These are phyloP conservation scores for Cryptops parisi DNA, from an alignment of 2,888 invertebrate genomes.

Conservation along the genomic window DNA sequence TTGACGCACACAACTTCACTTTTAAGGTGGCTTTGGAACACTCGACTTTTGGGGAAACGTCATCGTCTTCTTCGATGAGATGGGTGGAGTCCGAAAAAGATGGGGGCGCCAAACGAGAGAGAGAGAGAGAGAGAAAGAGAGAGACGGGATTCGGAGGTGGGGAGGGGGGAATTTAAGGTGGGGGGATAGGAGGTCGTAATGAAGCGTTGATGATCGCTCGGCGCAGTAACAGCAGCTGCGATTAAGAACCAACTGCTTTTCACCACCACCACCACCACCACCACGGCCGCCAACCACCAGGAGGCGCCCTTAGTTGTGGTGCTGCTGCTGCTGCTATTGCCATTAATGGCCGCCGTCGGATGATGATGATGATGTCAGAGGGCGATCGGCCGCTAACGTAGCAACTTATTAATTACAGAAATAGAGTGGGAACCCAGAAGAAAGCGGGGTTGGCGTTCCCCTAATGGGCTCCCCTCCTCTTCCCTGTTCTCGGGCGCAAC, in stretches of 20 bases:
- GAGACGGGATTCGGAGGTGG: no score
- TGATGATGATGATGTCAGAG: slow-evolving; percentile 9
- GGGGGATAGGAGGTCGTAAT: no score
- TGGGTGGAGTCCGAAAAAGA: no score
- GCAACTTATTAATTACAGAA: slow-evolving; percentile 12
- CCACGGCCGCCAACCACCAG: background rate
- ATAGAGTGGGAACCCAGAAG: background rate
- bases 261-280: background rate
- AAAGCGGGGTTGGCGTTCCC: background rate
- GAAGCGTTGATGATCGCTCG: background rate
- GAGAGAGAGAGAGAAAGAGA: no score
- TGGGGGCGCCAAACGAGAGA: no score
- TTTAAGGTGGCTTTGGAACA: no score
- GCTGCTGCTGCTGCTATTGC: no score
- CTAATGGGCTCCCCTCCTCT: background rate
- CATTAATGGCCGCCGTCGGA: background rate
- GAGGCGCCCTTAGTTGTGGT: background rate
- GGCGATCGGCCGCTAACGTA: slow-evolving; percentile 10
- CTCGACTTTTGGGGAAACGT: no score
- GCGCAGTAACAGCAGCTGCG: background rate
- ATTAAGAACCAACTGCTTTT: background rate
- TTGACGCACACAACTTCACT: no score
- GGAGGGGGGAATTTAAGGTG: no score
- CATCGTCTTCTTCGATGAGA: no score
- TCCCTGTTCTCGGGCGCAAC: background rate